Evolutionary conservation across 2,888 invertebrate species (phyloP).

Genomic region (Rhingia rostrata): DNA sequence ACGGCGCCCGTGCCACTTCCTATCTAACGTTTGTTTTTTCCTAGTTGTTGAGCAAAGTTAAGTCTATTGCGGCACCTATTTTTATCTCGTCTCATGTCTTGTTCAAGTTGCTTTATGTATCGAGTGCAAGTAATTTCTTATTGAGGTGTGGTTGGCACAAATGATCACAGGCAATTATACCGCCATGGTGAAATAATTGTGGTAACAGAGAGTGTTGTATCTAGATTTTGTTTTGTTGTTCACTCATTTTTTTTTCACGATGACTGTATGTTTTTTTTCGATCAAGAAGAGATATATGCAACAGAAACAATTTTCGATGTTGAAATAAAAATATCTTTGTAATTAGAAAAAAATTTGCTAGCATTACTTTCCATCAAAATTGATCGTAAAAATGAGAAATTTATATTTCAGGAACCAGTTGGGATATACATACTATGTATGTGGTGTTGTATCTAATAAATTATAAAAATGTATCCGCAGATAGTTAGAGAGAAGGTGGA

Average conservation of each 20-base stretch:
- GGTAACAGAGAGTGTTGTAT: constrained; percentile 39
- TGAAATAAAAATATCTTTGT: constrained; percentile 12
- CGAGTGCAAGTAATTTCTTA: constrained; percentile 66
- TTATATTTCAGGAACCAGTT: constrained; percentile 25
- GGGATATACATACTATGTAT: not conserved
- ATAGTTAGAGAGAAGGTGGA: constrained; percentile 39
- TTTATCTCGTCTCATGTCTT: constrained; percentile 60
- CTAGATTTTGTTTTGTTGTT: constrained; percentile 4
- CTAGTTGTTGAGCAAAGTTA: constrained; percentile 25
- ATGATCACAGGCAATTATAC: constrained; percentile 73
- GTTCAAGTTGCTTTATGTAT: constrained; percentile 46
- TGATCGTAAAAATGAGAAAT: constrained; percentile 17
- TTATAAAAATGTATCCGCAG: constrained; percentile 15
- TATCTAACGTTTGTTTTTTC: constrained; percentile 37
- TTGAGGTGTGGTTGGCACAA: constrained; percentile 73
- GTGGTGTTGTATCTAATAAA: not conserved
- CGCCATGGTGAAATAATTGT: constrained; percentile 71
- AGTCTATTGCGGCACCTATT: constrained; percentile 66
- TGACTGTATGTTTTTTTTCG: constrained; percentile 24
- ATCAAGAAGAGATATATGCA: constrained; percentile 32
- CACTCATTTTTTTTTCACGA: not conserved
- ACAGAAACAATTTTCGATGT: constrained; percentile 7
- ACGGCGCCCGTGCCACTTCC: constrained; percentile 60
- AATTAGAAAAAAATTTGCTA: not conserved
- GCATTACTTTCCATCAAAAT: not conserved